Evolutionary conservation across 2,797 vertebrate genomes (phyloP), one percentile per base, ranked within the genome.

Genomic region (Cyprinella venusta): DNA sequence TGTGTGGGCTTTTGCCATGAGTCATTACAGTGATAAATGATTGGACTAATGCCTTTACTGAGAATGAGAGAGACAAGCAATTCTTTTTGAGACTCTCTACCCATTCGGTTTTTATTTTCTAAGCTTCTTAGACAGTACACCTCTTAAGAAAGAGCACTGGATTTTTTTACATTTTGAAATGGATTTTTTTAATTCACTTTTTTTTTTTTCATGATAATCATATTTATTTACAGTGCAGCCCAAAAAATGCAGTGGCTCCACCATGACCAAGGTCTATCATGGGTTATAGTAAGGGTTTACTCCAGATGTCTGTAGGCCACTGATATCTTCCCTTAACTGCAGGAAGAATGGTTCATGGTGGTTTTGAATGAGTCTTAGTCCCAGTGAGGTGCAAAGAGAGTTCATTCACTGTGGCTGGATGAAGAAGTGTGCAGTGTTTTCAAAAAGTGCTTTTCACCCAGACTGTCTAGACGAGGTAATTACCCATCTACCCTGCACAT

Each of bases 381-480:
- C 19, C 12, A 24, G 38, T 81, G 68, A 68, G 36, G 81, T 61
- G 33, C 83, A 84, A 82, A 80, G 26, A 65, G 59, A 74, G 40
- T 64, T 64, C 76, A 30, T 63, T 40, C 21, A 61, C 4, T 86
- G 80, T 81, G 86, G 65, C 52, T 82, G 71, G 90, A 83, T 89
- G 83, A 33, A 89, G 84, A 86, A 87, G 88, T 45, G 12, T 89
- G 88, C 87, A 88, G 88, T 86, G 83, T 89, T 91, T 92, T 89
- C 89, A 50, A 88, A 82, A 88, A 82, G 87, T 85, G 85, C 81
- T 91, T 91, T 91, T 90, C 91, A 89, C 91, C 88, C 88, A 91
- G 91, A 91, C 87, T 81, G 92, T 95, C 94, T 94, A 93, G 93
- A 95, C 92, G 86, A 90, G 89, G 87, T 94, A 91, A 94, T 94